Conservation (phyloP, 1,140 invertebrate species). For the Samia ricini region DNA sequence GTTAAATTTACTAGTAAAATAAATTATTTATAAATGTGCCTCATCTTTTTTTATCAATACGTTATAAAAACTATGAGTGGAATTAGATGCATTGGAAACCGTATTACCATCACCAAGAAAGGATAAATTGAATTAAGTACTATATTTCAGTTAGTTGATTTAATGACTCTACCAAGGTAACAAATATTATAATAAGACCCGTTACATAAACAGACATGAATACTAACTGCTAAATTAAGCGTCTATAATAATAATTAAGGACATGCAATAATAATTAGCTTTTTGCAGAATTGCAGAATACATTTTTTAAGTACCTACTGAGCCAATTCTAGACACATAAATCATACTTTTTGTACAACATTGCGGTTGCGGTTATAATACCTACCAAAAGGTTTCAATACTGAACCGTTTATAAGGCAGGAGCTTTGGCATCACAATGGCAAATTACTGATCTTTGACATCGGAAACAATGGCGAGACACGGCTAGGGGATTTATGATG, state of each 20-base stretch:
- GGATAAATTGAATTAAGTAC: not conserved
- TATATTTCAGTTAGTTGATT: not conserved
- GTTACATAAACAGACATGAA: not conserved
- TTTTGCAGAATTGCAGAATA: not conserved
- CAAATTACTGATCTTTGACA: conserved; percentile 72
- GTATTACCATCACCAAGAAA: too few species aligned
- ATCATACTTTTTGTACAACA: conserved; percentile 27
- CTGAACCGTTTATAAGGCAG: conserved; percentile 30
- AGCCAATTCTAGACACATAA: conserved; percentile 20
- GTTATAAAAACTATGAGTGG: too few species aligned
- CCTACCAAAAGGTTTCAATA: conserved; percentile 5
- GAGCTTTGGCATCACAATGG: conserved; percentile 48
- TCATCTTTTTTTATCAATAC: too few species aligned
- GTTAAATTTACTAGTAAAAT: too few species aligned
- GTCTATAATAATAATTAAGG: not conserved
- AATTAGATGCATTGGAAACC: too few species aligned
- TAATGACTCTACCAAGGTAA: not conserved
- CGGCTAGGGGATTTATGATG: conserved; percentile 61
- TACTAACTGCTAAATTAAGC: not conserved
- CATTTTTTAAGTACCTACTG: conserved; percentile 3
- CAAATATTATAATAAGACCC: not conserved
- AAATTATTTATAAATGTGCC: too few species aligned
- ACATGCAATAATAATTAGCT: not conserved
- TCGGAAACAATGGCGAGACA: conserved; percentile 63
- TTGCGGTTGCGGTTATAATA: conserved; percentile 10